Evolutionary conservation across 64 coral and sea anemone genomes (phyloP).

Genomic region (Montipora foliosa): DNA sequence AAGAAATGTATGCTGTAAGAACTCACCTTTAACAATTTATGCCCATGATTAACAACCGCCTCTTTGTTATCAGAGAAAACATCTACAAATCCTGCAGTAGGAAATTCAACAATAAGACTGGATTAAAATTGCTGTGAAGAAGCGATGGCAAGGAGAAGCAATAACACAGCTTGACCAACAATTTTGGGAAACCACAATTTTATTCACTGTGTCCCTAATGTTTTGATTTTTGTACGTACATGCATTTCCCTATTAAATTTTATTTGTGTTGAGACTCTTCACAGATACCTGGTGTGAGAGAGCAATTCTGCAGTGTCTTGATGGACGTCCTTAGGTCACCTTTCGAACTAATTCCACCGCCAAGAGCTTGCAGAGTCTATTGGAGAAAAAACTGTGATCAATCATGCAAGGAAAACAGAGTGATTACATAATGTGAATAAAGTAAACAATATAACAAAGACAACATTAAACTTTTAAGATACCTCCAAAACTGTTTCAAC

Average conservation of each 20-base stretch:
- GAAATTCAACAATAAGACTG: no score
- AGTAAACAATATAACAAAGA: not conserved
- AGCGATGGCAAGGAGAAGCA: no score
- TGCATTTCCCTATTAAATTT: not conserved
- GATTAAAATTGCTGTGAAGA: not conserved
- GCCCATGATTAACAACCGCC: slow-evolving; percentile 67
- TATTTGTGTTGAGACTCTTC: not conserved
- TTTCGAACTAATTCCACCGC: slow-evolving; percentile 81
- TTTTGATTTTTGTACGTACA: no score
- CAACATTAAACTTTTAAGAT: not conserved
- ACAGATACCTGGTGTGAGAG: slow-evolving; percentile 85
- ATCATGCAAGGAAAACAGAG: not conserved
- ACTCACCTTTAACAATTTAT: slow-evolving; percentile 67
- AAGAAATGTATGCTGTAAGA: not conserved
- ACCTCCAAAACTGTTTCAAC: slow-evolving; percentile 94
- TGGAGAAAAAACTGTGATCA: no score
- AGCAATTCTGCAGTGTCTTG: slow-evolving; percentile 91
- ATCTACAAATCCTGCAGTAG: slow-evolving; percentile 73
- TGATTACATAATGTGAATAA: no score
- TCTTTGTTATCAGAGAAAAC: slow-evolving; percentile 74
- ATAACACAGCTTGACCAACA: no score
- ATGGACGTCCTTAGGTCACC: slow-evolving; percentile 88
- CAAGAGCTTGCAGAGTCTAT: slow-evolving; percentile 84
- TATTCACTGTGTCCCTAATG: no score
- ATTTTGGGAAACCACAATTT: not conserved